phyloP scores from a whole-genome alignment of 2,888 invertebrate genomes.

The Anoncus sp. region DNA sequence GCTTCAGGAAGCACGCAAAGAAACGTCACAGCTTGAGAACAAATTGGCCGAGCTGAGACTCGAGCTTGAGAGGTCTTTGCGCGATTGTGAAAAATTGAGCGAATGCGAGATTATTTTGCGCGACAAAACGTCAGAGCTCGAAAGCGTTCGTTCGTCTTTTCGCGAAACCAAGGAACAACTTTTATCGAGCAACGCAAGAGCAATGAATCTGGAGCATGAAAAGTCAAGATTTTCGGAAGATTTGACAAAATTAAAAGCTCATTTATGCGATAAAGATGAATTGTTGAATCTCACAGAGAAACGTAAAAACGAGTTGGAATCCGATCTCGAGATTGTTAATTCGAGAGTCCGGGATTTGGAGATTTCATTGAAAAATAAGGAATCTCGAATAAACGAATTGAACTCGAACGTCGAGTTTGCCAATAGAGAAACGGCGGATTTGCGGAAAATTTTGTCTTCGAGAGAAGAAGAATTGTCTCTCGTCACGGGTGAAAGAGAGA shows the following conservation, averaged over 20 bases:
- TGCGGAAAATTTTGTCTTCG: constrained; percentile 54
- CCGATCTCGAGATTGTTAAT: constrained; percentile 42
- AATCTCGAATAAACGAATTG: constrained; percentile 23
- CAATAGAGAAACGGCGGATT: constrained; percentile 56
- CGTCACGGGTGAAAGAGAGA: constrained; percentile 43
- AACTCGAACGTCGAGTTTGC: constrained; percentile 4
- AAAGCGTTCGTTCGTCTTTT: background rate
- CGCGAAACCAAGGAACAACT: constrained; percentile 5
- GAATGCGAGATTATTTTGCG: constrained; percentile 21
- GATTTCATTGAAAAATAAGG: constrained; percentile 50
- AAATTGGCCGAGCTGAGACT: constrained; percentile 58
- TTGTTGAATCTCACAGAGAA: constrained; percentile 44
- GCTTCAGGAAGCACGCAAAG: constrained; percentile 81
- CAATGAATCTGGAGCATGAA: constrained; percentile 29
- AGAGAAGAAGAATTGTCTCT: constrained; percentile 60
- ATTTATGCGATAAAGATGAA: constrained; percentile 60
- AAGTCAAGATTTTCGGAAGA: constrained; percentile 31
- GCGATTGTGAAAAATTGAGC: constrained; percentile 43
- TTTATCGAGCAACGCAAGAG: background rate
- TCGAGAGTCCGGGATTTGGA: constrained; percentile 58
- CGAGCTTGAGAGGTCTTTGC: constrained; percentile 40
- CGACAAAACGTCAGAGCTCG: constrained; percentile 20
- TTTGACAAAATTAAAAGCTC: constrained; percentile 36
- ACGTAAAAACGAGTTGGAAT: constrained; percentile 48
- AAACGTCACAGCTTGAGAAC: constrained; percentile 67